Percentiles rank a stretch among this genome's conserved stretches.
These are phyloP conservation scores for Cercopithecus hamlyni DNA, from an alignment of 2,797 vertebrate species.

Conservation along the genomic window DNA sequence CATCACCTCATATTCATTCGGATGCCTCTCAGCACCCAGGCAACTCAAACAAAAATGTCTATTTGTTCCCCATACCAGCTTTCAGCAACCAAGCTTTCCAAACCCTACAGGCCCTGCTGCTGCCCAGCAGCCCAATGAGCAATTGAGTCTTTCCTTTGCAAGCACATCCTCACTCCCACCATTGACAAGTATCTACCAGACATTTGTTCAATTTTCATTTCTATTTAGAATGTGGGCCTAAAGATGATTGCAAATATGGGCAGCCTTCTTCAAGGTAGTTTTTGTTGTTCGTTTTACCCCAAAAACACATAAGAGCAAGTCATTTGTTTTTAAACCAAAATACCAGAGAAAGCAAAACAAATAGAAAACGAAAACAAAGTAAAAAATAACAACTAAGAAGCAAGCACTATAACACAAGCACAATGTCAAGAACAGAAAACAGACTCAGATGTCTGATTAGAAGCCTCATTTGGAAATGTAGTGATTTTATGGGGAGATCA, in stretches of 20 bases:
- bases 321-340: not conserved
- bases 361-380: not conserved
- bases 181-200: not conserved
- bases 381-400: not conserved
- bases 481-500: not conserved
- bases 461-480: not conserved
- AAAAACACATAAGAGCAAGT: not conserved
- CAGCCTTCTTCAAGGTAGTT: not conserved
- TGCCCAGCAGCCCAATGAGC: conserved; percentile 17
- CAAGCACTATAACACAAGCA: not conserved
- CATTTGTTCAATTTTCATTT: conserved; percentile 1
- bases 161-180: not conserved
- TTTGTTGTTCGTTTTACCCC: not conserved
- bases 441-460: not conserved
- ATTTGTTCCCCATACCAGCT: conserved; percentile 22
- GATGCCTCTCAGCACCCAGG: conserved; percentile 61
- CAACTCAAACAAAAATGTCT: conserved; percentile 62
- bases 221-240: not conserved
- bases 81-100: conserved; percentile 10
- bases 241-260: not conserved
- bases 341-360: not conserved
- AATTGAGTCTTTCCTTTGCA: conserved; percentile 6
- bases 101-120: not conserved
- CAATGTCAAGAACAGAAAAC: not conserved
- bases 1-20: conserved; percentile 65